Conservation (phyloP, 2,797 vertebrate genomes). For the Champsocephalus esox region DNA sequence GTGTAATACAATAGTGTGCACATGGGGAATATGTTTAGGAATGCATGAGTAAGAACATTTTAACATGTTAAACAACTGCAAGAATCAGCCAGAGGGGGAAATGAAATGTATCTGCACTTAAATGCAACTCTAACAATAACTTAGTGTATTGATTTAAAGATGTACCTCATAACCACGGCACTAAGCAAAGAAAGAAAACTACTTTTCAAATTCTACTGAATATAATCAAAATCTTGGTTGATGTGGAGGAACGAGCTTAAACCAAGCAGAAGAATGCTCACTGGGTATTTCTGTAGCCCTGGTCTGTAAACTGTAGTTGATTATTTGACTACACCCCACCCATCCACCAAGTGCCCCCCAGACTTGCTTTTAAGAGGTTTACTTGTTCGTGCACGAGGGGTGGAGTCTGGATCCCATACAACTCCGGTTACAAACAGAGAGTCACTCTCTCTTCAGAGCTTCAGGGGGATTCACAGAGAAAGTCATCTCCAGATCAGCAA, state of each 20-base stretch:
- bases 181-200: constrained; percentile 13
- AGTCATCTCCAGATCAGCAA: constrained; percentile 63
- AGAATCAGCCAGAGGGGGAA: constrained; percentile 12
- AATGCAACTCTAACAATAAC: constrained; percentile 25
- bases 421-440: constrained; percentile 66
- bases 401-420: constrained; percentile 75
- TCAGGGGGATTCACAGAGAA: constrained; percentile 54
- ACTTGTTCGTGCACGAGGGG: constrained; percentile 77
- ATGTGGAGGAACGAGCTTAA: constrained; percentile 53
- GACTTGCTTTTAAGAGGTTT: constrained; percentile 82
- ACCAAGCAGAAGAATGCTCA: constrained; percentile 70
- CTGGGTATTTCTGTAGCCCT: constrained; percentile 75
- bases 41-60: constrained; percentile 29
- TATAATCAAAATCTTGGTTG: constrained; percentile 22
- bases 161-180: constrained; percentile 10
- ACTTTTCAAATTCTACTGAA: constrained; percentile 26
- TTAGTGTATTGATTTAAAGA: constrained; percentile 11
- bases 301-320: constrained; percentile 71
- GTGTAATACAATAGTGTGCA: constrained; percentile 12
- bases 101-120: constrained; percentile 21
- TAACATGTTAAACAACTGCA: constrained; percentile 28
- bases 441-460: constrained; percentile 33
- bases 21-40: constrained; percentile 28
- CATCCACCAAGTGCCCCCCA: constrained; percentile 66
- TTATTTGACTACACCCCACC: constrained; percentile 71